Evolutionary conservation across 2,113 vertebrate species (phyloP).

Genomic region (Ramphastos sulfuratus): DNA sequence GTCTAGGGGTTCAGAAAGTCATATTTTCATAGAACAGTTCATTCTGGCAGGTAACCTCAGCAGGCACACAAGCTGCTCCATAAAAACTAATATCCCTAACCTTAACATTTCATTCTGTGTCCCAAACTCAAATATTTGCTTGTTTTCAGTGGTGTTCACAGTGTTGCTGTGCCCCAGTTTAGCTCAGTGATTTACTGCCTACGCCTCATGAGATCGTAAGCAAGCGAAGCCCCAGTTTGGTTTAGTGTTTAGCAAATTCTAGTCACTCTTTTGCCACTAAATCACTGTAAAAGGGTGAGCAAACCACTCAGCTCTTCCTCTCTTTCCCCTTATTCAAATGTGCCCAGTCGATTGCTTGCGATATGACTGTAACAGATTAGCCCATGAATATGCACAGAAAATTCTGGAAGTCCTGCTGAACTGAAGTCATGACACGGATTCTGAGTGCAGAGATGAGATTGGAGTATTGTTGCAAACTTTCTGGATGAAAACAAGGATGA

Average conservation of each 20-base stretch:
- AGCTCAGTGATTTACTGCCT: background rate
- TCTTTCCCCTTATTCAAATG: constrained; percentile 55
- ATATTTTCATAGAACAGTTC: background rate
- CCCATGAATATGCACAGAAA: background rate
- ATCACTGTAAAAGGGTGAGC: background rate
- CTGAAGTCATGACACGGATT: background rate
- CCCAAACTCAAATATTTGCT: background rate
- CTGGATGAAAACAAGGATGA: background rate
- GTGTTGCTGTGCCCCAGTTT: background rate
- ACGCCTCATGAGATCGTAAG: background rate
- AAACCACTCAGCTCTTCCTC: constrained; percentile 25
- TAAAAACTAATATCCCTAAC: background rate
- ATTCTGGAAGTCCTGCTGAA: constrained; percentile 30
- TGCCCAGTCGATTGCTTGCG: background rate
- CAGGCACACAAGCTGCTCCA: background rate
- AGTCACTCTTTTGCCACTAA: constrained; percentile 18
- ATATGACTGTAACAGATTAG: constrained; percentile 1
- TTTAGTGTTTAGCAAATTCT: background rate
- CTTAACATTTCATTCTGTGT: background rate
- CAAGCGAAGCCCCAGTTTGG: background rate
- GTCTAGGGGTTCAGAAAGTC: constrained; percentile 37
- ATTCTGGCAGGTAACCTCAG: constrained; percentile 9
- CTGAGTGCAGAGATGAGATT: background rate
- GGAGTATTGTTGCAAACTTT: background rate
- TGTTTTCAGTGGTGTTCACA: background rate